Evolutionary conservation across 2,113 vertebrate genomes (phyloP).

Genomic region (Centropristis striata): DNA sequence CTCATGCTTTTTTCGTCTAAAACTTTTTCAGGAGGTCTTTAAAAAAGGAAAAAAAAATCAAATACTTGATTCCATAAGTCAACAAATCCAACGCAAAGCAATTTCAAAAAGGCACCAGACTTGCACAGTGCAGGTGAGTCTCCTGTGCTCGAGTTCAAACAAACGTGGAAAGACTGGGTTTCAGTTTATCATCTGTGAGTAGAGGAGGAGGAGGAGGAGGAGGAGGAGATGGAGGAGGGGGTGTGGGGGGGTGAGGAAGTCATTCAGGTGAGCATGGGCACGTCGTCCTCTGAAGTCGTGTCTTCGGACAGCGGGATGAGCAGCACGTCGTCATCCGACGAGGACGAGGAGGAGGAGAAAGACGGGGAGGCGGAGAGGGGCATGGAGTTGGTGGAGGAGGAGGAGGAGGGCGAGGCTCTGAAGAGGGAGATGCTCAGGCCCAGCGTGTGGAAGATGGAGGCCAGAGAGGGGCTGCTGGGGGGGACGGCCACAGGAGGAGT

Average conservation of each 20-base stretch:
- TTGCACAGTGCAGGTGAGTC: conserved; percentile 73
- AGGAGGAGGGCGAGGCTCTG: conserved; percentile 72
- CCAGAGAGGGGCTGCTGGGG: conserved; percentile 80
- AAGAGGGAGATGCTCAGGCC: conserved; percentile 81
- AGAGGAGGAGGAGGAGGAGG: background rate
- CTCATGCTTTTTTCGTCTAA: conserved; percentile 28
- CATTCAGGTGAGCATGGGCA: conserved; percentile 89
- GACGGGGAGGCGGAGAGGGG: conserved; percentile 80
- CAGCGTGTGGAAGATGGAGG: conserved; percentile 78
- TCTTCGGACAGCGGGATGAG: conserved; percentile 90
- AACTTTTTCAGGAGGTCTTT: conserved; percentile 45
- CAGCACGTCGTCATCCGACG: conserved; percentile 90
- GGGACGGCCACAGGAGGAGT: conserved; percentile 65
- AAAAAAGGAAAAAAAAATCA: conserved; percentile 35
- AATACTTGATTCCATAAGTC: conserved; percentile 70
- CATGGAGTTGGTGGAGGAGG: conserved; percentile 79
- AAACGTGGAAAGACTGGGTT: conserved; percentile 61
- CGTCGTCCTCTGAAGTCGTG: conserved; percentile 87
- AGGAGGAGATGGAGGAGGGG: background rate
- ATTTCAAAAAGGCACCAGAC: conserved; percentile 85
- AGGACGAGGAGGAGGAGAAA: conserved; percentile 77
- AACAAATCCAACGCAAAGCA: conserved; percentile 65
- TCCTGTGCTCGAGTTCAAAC: conserved; percentile 77
- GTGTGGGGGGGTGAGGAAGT: background rate
- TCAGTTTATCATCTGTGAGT: conserved; percentile 38